phyloP scores from a whole-genome alignment of 2,113 vertebrate species.

The Sebastes schlegelii region DNA sequence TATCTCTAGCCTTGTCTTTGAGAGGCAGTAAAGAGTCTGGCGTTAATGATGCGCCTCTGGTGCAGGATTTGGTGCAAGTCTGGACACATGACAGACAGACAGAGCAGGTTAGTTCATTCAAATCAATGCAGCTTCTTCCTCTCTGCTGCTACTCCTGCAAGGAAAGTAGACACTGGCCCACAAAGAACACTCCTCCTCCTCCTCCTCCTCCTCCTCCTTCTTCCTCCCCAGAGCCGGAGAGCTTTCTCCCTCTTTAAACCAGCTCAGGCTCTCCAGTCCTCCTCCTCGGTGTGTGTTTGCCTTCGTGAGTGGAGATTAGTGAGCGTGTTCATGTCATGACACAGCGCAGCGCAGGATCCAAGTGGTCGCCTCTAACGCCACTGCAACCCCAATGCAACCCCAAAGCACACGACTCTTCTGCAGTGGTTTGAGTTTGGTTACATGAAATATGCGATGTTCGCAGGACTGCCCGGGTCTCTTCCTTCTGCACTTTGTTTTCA shows the following conservation, averaged over 20 bases:
- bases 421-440: conserved; percentile 50
- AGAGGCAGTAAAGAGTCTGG: not conserved
- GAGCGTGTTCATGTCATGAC: conserved; percentile 72
- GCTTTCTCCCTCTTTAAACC: conserved; percentile 64
- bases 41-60: conserved; percentile 13
- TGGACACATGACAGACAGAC: conserved; percentile 29
- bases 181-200: conserved; percentile 77
- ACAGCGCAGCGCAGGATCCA: conserved; percentile 53
- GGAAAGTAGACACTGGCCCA: conserved; percentile 71
- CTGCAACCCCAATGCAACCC: conserved; percentile 19
- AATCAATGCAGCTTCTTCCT: conserved; percentile 14
- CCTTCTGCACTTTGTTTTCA: conserved; percentile 83
- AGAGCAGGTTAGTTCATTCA: conserved; percentile 15
- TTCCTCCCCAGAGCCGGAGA: conserved; percentile 56
- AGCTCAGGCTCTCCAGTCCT: conserved; percentile 59
- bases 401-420: conserved; percentile 56
- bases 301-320: conserved; percentile 35
- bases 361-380: conserved; percentile 63
- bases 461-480: conserved; percentile 82
- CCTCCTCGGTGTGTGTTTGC: conserved; percentile 54
- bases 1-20: not conserved
- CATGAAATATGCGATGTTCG: conserved; percentile 89
- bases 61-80: conserved; percentile 40
- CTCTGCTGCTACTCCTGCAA: conserved; percentile 45
- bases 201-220: conserved; percentile 69